Evolutionary conservation across 2,888 invertebrate genomes (phyloP).

Genomic region (Sepioteuthis lessoniana): DNA sequence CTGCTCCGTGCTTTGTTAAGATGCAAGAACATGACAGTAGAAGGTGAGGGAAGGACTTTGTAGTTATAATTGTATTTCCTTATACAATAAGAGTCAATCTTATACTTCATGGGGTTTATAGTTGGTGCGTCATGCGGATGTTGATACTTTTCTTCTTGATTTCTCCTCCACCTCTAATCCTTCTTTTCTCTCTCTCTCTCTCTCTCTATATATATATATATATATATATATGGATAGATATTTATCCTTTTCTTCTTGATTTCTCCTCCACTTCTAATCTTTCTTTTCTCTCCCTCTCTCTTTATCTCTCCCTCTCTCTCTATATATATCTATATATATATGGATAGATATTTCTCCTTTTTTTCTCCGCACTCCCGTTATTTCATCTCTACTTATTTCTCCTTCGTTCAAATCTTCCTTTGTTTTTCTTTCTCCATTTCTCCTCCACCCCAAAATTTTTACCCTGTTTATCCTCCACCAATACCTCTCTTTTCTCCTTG

Average conservation of each 20-base stretch:
- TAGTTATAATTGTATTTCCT: not conserved
- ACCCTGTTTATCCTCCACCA: too few relatives aligned
- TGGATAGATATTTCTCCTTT: slow-evolving; percentile 6
- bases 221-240: too few relatives aligned
- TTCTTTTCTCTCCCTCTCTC: slow-evolving; percentile 24
- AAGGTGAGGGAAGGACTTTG: not conserved
- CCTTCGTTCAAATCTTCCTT: too few relatives aligned
- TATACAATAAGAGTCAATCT: not conserved
- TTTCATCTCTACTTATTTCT: too few relatives aligned
- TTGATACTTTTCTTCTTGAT: not conserved
- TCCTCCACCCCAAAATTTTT: too few relatives aligned
- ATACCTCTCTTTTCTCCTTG: too few relatives aligned
- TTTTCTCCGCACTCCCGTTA: not conserved
- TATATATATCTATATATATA: too few relatives aligned
- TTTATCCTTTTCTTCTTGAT: not conserved
- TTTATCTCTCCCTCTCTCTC: slow-evolving; percentile 45
- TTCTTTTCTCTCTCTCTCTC: not conserved
- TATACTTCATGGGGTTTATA: not conserved
- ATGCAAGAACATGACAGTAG: slow-evolving; percentile 51
- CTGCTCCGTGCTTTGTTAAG: slow-evolving; percentile 57
- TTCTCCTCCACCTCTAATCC: not conserved
- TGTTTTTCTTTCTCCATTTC: too few relatives aligned
- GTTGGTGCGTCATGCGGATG: not conserved
- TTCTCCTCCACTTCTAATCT: not conserved
- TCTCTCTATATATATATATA: not conserved